A percentile compares a stretch with the other conserved stretches of the same genome.
Conservation (phyloP, 2,888 invertebrate species). For the Xiphydria camelus region DNA sequence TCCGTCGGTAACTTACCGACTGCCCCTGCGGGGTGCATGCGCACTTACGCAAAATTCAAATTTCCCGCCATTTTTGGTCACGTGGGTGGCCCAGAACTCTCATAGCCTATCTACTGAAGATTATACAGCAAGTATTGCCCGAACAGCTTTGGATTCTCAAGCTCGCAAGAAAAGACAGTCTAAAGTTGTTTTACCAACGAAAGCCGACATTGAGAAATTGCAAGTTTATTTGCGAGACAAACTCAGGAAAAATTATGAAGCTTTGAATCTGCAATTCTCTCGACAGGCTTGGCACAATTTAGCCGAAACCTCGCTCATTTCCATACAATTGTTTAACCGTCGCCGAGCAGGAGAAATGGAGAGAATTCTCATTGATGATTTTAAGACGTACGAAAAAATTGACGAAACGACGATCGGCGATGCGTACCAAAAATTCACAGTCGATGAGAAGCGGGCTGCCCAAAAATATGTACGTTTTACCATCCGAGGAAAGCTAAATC, state of each 20-base stretch:
- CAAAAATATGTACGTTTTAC: slow-evolving; percentile 2
- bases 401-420: slow-evolving; percentile 7
- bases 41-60: no score
- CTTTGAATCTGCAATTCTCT: slow-evolving; percentile 11
- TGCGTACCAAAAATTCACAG: slow-evolving; percentile 5
- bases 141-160: slow-evolving; percentile 19
- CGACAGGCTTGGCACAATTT: slow-evolving; percentile 9
- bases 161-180: slow-evolving; percentile 7
- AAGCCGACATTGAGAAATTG: slow-evolving; percentile 13
- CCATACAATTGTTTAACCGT: slow-evolving; percentile 26
- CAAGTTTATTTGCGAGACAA: slow-evolving; percentile 9
- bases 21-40: no score
- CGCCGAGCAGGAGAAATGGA: slow-evolving; percentile 27
- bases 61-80: no score
- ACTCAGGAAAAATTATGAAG: slow-evolving; percentile 4
- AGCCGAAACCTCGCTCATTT: slow-evolving; percentile 7
- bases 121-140: slow-evolving; percentile 7
- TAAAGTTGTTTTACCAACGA: slow-evolving; percentile 12
- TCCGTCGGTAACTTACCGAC: no score
- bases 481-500: slow-evolving; percentile 1
- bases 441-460: slow-evolving; percentile 4
- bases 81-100: slow-evolving; percentile 19
- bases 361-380: slow-evolving; percentile 17
- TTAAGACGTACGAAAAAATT: slow-evolving; percentile 10
- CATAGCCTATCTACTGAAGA: slow-evolving; percentile 19